Evolutionary conservation across 2,113 vertebrate species (phyloP), one percentile per base, ranked within the genome.

Genomic region (Cephalopholis sonnerati): DNA sequence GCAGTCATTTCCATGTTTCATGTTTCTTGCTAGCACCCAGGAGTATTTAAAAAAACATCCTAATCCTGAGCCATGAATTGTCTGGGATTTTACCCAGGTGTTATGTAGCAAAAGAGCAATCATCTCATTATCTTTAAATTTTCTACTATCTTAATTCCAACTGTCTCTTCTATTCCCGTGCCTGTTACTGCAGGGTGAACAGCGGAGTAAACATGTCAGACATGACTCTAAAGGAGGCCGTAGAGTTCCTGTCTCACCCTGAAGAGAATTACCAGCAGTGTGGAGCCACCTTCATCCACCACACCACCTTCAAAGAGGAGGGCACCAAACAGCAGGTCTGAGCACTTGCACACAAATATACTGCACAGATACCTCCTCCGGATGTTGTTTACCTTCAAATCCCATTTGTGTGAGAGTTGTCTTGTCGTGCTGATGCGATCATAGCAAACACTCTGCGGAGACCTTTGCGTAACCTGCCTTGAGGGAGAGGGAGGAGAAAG

Each of bases 261-360:
- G 95, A 97, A 4, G 95, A 96, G 77, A 96, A 90, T 68, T 91
- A 87, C 67, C 96, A 98, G 87, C 95, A 95, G 67, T 95, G 93
- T 32, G 98, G 98, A 48, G 97, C 98, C 73, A 97, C 95, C 54
- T 97, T 95, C 89, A 98, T 99, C 81, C 98, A 99, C 82, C 96
- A 98, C 62, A 90, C 93, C 91, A 96, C 97, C 90, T 99, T 95
- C 93, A 97, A 96, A 76, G 96, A 98, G 1, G 97, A 97, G 22
- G 79, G 70, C 3, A 87, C 96, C 91, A 99, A 99, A 82, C 91
- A 96, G 54, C 94, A 97, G 97, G 98, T 99, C 75, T n/a, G 83
- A 73, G 7, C 44, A 17, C 27, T 32, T 10, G 0, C 39, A 48
- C 58, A 41, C 53, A 46, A 13, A 58, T 36, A 7, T 15, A 50